Evolutionary conservation across 1,140 invertebrate genomes (phyloP).

Genomic region (Aphis gossypii): DNA sequence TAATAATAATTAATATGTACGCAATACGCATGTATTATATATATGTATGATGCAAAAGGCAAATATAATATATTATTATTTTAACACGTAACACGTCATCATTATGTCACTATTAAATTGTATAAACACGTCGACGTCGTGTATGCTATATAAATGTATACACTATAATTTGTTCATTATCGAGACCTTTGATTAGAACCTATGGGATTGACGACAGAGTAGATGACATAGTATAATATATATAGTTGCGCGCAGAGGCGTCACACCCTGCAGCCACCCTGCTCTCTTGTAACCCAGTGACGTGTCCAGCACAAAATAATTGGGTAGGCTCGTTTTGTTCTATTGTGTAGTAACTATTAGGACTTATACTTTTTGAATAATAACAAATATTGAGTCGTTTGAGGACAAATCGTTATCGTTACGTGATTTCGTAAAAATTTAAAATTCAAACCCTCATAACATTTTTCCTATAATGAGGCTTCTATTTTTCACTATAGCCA

Average conservation of each 20-base stretch:
- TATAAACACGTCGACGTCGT: not conserved
- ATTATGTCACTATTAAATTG: conserved; percentile 7
- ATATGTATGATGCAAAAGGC: not conserved
- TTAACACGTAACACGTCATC: not conserved
- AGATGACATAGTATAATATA: not conserved
- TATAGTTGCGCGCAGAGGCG: not conserved
- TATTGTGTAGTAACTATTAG: too few species aligned
- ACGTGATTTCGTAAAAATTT: too few species aligned
- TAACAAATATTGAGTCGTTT: too few species aligned
- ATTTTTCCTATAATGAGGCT: too few species aligned
- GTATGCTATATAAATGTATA: not conserved
- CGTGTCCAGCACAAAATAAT: too few species aligned
- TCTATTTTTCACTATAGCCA: too few species aligned
- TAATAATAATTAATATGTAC: not conserved
- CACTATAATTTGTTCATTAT: conserved; percentile 15
- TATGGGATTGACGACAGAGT: not conserved
- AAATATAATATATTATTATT: conserved; percentile 10
- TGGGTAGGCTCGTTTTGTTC: too few species aligned
- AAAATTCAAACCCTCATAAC: too few species aligned
- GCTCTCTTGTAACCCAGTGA: not conserved
- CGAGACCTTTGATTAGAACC: not conserved
- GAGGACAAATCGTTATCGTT: too few species aligned
- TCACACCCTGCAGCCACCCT: not conserved
- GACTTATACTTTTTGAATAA: too few species aligned
- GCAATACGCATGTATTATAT: too few species aligned